These are phyloP conservation scores for Ceuthmochares aereus DNA, from an alignment of 2,113 vertebrate genomes.

Conservation along the genomic window DNA sequence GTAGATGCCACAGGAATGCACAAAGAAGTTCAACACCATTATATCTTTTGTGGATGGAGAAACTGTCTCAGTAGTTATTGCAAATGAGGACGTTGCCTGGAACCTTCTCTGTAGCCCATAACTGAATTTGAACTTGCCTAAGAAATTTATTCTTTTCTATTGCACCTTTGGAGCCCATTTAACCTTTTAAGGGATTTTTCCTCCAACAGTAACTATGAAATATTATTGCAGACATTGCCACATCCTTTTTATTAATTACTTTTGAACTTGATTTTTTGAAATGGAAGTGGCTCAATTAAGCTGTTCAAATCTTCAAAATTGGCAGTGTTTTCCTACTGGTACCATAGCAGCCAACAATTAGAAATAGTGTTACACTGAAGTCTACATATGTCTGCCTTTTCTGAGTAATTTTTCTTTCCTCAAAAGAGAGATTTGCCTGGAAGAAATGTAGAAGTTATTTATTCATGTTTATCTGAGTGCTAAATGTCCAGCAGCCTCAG, in stretches of 20 bases:
- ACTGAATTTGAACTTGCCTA: slow-evolving; percentile 47
- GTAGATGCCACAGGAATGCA: slow-evolving; percentile 17
- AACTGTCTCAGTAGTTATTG: slow-evolving; percentile 37
- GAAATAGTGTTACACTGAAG: not conserved
- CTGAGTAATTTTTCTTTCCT: not conserved
- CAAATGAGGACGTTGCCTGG: not conserved
- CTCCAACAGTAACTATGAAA: slow-evolving; percentile 51
- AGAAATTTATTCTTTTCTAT: slow-evolving; percentile 56
- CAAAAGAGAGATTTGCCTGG: not conserved
- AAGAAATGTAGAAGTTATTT: not conserved
- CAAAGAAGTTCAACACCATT: slow-evolving; percentile 54
- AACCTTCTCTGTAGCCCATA: not conserved
- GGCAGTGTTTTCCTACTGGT: slow-evolving; percentile 20
- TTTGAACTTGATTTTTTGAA: slow-evolving; percentile 29
- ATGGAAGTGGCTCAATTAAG: slow-evolving; percentile 16
- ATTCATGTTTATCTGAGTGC: not conserved
- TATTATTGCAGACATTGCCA: slow-evolving; percentile 14
- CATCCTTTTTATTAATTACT: slow-evolving; percentile 24
- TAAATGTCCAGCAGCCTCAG: not conserved
- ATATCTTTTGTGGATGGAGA: slow-evolving; percentile 26
- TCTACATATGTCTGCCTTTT: accelerated
- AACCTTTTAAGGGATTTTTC: slow-evolving; percentile 55
- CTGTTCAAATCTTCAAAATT: not conserved
- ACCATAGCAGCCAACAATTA: not conserved
- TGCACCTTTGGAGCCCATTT: slow-evolving; percentile 44